phyloP scores from a whole-genome alignment of 2,888 invertebrate genomes.

The Tipula confusa region DNA sequence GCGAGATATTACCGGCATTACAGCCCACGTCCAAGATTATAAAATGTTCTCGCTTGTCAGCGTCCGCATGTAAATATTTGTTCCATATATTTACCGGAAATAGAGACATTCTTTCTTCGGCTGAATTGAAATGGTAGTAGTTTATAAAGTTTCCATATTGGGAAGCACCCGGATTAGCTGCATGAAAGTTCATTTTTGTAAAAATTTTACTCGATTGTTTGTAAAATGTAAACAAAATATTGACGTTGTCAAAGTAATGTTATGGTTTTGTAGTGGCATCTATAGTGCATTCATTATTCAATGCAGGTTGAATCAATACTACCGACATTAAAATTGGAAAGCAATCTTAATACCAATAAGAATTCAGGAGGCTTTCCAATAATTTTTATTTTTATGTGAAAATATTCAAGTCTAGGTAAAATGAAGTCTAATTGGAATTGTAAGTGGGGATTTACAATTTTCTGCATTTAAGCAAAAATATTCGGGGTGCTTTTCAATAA shows the following conservation, averaged over 20 bases:
- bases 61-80: slow-evolving; percentile 39
- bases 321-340: not conserved
- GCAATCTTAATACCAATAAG: not conserved
- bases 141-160: slow-evolving; percentile 81
- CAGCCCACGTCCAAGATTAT: slow-evolving; percentile 70
- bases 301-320: not conserved
- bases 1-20: slow-evolving; percentile 73
- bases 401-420: too few species aligned
- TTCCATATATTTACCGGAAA: slow-evolving; percentile 55
- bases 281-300: not conserved
- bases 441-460: too few species aligned
- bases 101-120: slow-evolving; percentile 61
- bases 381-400: too few species aligned
- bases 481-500: too few species aligned
- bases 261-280: not conserved
- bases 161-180: slow-evolving; percentile 68
- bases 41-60: slow-evolving; percentile 43
- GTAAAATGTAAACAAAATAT: not conserved
- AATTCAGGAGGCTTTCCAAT: too few species aligned
- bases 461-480: too few species aligned
- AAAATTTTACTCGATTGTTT: not conserved
- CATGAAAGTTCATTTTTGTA: slow-evolving; percentile 43
- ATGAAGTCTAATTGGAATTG: too few species aligned
- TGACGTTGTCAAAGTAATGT: not conserved
- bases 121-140: slow-evolving; percentile 77